Evolutionary conservation across 2,797 vertebrate species (phyloP).

Genomic region (Lerista edwardsae): DNA sequence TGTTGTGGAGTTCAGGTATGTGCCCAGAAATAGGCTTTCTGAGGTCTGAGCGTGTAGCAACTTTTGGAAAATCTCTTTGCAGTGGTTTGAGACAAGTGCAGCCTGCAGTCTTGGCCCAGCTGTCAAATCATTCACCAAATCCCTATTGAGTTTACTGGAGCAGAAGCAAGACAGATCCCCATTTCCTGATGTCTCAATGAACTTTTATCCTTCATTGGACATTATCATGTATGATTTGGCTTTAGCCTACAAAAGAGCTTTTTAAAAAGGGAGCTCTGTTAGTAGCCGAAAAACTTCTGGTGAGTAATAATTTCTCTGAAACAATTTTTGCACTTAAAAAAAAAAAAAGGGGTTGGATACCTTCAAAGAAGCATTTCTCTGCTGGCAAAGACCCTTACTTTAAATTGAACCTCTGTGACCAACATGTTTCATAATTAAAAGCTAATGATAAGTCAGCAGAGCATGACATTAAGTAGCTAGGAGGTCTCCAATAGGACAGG

Average conservation of each 20-base stretch:
- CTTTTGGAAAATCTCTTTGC: slow-evolving; percentile 29
- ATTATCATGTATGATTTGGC: slow-evolving; percentile 19
- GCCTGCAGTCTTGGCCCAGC: background rate
- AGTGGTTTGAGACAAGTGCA: slow-evolving; percentile 44
- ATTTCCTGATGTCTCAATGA: background rate
- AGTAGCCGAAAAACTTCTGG: background rate
- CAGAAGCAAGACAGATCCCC: background rate
- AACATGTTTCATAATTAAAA: too few relatives aligned
- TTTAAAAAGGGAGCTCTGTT: background rate
- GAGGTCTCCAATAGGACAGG: background rate
- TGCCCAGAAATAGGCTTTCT: slow-evolving; percentile 26
- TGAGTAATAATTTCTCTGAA: slow-evolving; percentile 43
- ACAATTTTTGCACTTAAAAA: slow-evolving; percentile 42
- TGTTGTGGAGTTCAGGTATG: slow-evolving; percentile 39
- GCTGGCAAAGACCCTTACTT: background rate
- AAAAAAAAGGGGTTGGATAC: slow-evolving; percentile 7
- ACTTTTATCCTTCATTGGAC: slow-evolving; percentile 10
- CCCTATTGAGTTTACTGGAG: background rate
- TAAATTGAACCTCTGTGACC: background rate
- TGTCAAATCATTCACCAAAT: slow-evolving; percentile 28
- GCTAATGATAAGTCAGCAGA: too few relatives aligned
- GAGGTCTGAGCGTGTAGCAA: slow-evolving; percentile 35
- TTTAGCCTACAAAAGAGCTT: background rate
- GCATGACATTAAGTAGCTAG: background rate
- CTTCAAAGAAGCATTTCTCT: background rate